Percentiles rank a stretch among this genome's conserved stretches.
Conservation (phyloP, 2,888 invertebrate species). For the Acanthosepion lycidas region DNA sequence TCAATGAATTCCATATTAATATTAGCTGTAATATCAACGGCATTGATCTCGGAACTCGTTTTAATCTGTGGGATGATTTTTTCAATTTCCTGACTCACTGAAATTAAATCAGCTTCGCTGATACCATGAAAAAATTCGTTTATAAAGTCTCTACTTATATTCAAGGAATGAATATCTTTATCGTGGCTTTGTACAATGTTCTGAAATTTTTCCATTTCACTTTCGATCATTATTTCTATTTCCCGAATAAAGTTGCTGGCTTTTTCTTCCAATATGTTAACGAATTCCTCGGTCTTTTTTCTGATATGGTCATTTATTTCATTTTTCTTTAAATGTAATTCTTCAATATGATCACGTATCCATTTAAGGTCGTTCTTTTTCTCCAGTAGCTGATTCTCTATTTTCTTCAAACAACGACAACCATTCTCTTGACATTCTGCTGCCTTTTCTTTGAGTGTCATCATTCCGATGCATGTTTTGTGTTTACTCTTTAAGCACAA, state of each 20-base stretch:
- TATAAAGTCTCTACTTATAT: neutral
- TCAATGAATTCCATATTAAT: neutral
- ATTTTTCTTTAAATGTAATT: neutral
- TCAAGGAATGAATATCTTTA: neutral
- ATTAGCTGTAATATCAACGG: neutral
- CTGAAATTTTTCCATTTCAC: neutral
- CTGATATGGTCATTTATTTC: neutral
- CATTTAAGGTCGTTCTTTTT: neutral
- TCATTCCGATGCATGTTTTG: neutral
- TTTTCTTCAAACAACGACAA: neutral
- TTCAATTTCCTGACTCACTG: neutral
- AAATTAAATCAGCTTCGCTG: neutral
- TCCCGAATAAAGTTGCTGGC: neutral
- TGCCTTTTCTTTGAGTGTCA: neutral
- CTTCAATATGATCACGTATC: neutral
- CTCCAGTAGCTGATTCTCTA: neutral
- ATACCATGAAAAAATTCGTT: neutral
- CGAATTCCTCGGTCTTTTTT: neutral
- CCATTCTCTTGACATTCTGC: neutral
- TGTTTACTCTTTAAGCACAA: neutral
- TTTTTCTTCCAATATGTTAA: neutral
- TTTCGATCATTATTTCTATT: neutral
- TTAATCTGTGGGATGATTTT: neutral
- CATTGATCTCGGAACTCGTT: neutral
- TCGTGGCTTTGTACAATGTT: neutral